These are phyloP conservation scores for Jordanella pulchra DNA, from an alignment of 2,797 vertebrate genomes.

Conservation along the genomic window DNA sequence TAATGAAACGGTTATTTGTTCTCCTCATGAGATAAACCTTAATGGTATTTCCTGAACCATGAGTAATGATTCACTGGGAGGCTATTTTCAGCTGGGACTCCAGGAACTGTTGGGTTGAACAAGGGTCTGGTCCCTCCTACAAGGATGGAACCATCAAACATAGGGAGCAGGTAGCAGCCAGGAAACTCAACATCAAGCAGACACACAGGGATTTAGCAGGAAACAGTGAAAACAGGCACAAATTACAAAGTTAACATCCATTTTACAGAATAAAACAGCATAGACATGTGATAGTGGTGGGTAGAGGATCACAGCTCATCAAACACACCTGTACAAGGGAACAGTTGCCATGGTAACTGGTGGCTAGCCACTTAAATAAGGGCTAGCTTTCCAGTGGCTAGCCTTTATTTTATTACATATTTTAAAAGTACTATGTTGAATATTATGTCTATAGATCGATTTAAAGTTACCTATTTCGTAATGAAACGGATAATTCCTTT, in stretches of 20 bases:
- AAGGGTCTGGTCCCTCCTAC: neutral
- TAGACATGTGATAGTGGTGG: conserved; percentile 6
- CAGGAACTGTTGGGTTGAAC: conserved; percentile 8
- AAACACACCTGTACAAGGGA: conserved; percentile 59
- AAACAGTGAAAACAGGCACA: neutral
- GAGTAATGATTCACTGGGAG: neutral
- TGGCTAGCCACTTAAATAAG: too few species aligned
- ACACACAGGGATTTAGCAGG: too few species aligned
- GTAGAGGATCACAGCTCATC: conserved; percentile 32
- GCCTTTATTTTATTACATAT: too few species aligned
- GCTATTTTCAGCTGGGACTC: conserved; percentile 13
- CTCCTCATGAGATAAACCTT: neutral
- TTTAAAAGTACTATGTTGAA: neutral
- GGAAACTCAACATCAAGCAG: neutral
- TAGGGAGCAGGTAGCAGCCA: conserved; percentile 6
- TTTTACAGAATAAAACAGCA: neutral
- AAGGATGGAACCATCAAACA: conserved; percentile 21
- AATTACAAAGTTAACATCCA: neutral
- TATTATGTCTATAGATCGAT: neutral
- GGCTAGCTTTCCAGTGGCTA: neutral
- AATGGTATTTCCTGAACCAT: neutral
- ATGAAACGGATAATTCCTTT: neutral
- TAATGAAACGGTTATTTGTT: neutral
- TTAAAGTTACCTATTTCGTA: neutral
- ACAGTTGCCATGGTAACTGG: conserved; percentile 42